Conservation (phyloP, 2,113 vertebrate genomes). For the Lepisosteus oculatus region DNA sequence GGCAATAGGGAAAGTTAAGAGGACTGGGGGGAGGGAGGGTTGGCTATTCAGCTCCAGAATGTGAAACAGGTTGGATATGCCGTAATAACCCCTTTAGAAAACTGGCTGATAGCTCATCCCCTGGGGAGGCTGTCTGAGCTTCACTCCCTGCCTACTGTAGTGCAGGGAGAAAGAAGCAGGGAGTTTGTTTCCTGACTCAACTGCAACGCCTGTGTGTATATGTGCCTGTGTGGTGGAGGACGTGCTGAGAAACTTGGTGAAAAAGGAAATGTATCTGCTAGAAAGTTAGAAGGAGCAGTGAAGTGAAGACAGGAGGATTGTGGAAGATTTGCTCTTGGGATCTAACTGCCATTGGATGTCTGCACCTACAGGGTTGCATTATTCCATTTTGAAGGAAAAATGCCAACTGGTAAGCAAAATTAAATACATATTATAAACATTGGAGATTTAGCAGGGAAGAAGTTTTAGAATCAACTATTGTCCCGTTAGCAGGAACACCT, state of each 20-base stretch:
- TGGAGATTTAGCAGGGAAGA: no score
- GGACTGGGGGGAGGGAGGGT: slow-evolving; percentile 12
- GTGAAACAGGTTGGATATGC: slow-evolving; percentile 24
- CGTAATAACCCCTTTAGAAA: background rate
- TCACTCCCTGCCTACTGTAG: background rate
- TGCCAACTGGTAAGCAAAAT: slow-evolving; percentile 38
- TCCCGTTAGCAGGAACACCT: no score
- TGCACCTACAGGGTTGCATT: background rate
- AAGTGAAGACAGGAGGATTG: background rate
- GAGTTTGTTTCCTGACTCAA: slow-evolving; percentile 17
- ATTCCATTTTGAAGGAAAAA: slow-evolving; percentile 15
- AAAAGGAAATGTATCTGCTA: slow-evolving; percentile 25
- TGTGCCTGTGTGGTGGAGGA: background rate
- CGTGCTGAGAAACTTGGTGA: slow-evolving; percentile 5
- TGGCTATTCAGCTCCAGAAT: slow-evolving; percentile 8
- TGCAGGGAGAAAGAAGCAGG: slow-evolving; percentile 3
- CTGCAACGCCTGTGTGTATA: slow-evolving; percentile 11
- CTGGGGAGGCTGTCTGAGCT: slow-evolving; percentile 4
- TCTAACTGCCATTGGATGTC: slow-evolving; percentile 8
- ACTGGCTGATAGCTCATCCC: slow-evolving; percentile 4
- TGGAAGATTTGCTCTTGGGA: slow-evolving; percentile 17
- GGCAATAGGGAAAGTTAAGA: background rate
- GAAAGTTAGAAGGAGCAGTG: background rate
- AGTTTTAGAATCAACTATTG: no score
- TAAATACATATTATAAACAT: background rate